Evolutionary conservation across 1,140 invertebrate species (phyloP).

Genomic region (Manduca sexta): DNA sequence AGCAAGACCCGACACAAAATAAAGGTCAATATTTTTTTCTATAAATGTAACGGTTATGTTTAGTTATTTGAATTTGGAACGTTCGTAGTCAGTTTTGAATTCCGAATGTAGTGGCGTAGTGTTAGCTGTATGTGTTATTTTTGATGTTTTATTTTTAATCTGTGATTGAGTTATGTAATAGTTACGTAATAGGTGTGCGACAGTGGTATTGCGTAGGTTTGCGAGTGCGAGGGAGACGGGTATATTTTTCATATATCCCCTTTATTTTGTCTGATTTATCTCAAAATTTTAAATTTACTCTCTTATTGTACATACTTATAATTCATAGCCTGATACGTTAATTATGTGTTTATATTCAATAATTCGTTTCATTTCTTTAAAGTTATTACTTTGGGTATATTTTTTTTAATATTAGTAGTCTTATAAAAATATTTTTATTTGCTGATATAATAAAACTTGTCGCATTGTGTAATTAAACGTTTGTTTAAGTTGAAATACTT

Average conservation of each 20-base stretch:
- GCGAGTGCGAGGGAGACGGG: background rate
- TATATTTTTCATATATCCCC: background rate
- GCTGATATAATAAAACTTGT: too few relatives aligned
- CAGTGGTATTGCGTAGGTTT: background rate
- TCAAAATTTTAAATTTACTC: background rate
- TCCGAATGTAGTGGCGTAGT: background rate
- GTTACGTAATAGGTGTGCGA: constrained; percentile 7
- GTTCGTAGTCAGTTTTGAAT: background rate
- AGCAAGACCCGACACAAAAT: constrained; percentile 42
- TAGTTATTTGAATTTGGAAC: constrained; percentile 6
- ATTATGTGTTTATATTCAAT: too few relatives aligned
- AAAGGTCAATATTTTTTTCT: constrained; percentile 52
- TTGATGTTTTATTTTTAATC: background rate
- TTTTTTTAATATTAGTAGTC: too few relatives aligned
- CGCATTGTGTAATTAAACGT: too few relatives aligned
- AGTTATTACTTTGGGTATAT: too few relatives aligned
- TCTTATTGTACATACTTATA: too few relatives aligned
- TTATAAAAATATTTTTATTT: too few relatives aligned
- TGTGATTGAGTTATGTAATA: constrained; percentile 8
- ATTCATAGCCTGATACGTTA: too few relatives aligned
- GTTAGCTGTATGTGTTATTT: constrained; percentile 1
- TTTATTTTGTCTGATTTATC: background rate
- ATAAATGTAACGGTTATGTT: constrained; percentile 27
- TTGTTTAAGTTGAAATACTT: too few relatives aligned
- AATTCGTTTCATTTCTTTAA: too few relatives aligned